Conservation (phyloP, 2,888 invertebrate species). For the Lydus trimaculatus region DNA sequence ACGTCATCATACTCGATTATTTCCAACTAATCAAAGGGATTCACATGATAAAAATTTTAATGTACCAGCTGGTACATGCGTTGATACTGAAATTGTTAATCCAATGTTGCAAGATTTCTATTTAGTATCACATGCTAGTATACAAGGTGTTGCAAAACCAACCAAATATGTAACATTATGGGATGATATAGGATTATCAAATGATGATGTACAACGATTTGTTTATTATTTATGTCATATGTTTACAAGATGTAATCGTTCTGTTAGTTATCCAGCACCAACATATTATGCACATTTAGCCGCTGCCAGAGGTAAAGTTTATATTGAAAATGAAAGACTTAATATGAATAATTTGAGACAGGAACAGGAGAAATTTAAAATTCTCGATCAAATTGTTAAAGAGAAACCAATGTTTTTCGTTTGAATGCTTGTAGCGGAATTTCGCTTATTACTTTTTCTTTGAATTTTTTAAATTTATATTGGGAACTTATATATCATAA, state of each 20-base stretch:
- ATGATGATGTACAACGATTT: conserved; percentile 79
- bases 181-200: conserved; percentile 76
- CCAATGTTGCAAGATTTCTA: conserved; percentile 90
- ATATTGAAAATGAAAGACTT: conserved; percentile 56
- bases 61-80: conserved; percentile 65
- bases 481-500: background rate
- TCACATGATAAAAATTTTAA: conserved; percentile 70
- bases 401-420: conserved; percentile 76
- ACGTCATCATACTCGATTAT: conserved; percentile 88
- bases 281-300: conserved; percentile 89
- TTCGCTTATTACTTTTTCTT: background rate
- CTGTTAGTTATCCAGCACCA: conserved; percentile 87
- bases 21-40: conserved; percentile 58
- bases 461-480: background rate
- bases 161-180: conserved; percentile 86
- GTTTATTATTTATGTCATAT: conserved; percentile 86
- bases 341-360: conserved; percentile 62
- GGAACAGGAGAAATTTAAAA: conserved; percentile 63
- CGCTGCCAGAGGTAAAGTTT: conserved; percentile 72
- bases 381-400: conserved; percentile 64
- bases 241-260: conserved; percentile 82
- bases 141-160: conserved; percentile 84
- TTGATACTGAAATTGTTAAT: conserved; percentile 86
- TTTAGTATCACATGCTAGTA: conserved; percentile 72
- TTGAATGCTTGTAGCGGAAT: too few relatives aligned